Evolutionary conservation across 2,888 invertebrate species (phyloP), one percentile per base, ranked within the genome.

Genomic region (Zygogramma bicolorata): DNA sequence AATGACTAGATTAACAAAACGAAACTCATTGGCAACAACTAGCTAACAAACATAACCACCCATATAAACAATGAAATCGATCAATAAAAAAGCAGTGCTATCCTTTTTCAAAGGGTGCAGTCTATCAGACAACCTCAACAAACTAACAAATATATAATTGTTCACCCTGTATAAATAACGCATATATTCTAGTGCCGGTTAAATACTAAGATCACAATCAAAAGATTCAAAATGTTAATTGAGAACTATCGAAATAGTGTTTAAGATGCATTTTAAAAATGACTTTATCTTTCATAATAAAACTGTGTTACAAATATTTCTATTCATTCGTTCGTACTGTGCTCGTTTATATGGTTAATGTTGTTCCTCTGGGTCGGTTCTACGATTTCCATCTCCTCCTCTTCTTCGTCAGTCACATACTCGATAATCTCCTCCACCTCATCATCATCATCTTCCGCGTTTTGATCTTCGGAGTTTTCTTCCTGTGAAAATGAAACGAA

Each of bases 331-430:
- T 42, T 18, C 4, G 25, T 18, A 8, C 22, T 46, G 13, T 61
- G 27, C n/a, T 68, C 29, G 25, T 61, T 60, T 7, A 60, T 20
- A 18, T 68, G 53, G 46, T 61, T 38, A 2, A 68, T 20, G 34
- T 20, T 68, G 60, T 68, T 68, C 8, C 27, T 60, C 13, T 60
- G 60, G 3, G 18, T n/a, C 13, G 31, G 46, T 65, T 65, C 65
- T 3, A 31, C n/a, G 2, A 49, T 20, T 25, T 65, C 49, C 6
- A 38, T 38, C 20, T 60, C 61, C 38, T 60, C 49, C 22, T 67
- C 67, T 67, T 68, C 68, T 68, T 68, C 68, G 18, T 68, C 68
- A 61, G 61, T 68, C 49, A 68, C 68, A 68, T 68, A 68, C 18
- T 68, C 68, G 46, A 68, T 68, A 20, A 68, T 68, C 60, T 68